Conservation (phyloP, 2,113 vertebrate species). For the Dissostichus mawsoni region DNA sequence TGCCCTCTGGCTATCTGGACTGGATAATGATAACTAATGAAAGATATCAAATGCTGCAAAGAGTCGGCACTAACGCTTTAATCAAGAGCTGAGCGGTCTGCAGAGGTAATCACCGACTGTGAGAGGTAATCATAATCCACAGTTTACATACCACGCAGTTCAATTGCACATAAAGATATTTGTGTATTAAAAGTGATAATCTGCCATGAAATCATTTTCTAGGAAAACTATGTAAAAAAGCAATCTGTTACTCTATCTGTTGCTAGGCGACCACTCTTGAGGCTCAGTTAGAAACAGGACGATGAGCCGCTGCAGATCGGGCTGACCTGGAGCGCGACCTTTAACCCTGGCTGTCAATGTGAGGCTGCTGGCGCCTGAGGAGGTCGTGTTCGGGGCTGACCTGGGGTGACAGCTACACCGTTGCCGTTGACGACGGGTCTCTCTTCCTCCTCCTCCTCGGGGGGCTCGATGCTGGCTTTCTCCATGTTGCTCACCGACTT, state of each 20-base stretch:
- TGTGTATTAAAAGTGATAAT: slow-evolving; percentile 53
- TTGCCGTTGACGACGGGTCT: slow-evolving; percentile 94
- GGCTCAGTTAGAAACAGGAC: slow-evolving; percentile 39
- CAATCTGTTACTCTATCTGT: slow-evolving; percentile 55
- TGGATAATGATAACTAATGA: slow-evolving; percentile 38
- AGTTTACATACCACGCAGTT: slow-evolving; percentile 15
- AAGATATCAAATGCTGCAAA: slow-evolving; percentile 10
- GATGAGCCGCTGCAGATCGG: neutral
- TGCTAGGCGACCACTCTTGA: slow-evolving; percentile 62
- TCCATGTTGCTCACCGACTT: slow-evolving; percentile 99
- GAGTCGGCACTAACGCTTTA: slow-evolving; percentile 24
- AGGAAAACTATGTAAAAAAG: slow-evolving; percentile 27
- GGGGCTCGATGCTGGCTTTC: slow-evolving; percentile 94
- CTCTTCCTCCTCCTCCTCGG: slow-evolving; percentile 96
- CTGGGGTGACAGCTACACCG: slow-evolving; percentile 90
- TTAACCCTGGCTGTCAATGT: slow-evolving; percentile 17
- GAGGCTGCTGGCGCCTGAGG: neutral
- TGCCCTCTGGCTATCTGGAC: slow-evolving; percentile 29
- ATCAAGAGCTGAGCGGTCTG: slow-evolving; percentile 30
- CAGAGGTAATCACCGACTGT: slow-evolving; percentile 7
- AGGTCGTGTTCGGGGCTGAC: slow-evolving; percentile 78
- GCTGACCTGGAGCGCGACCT: slow-evolving; percentile 25
- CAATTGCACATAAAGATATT: slow-evolving; percentile 34
- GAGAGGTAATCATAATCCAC: slow-evolving; percentile 22
- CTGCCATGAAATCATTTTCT: slow-evolving; percentile 32